These are phyloP conservation scores for Octomys mimax DNA, from an alignment of 2,797 vertebrate species.

Conservation along the genomic window DNA sequence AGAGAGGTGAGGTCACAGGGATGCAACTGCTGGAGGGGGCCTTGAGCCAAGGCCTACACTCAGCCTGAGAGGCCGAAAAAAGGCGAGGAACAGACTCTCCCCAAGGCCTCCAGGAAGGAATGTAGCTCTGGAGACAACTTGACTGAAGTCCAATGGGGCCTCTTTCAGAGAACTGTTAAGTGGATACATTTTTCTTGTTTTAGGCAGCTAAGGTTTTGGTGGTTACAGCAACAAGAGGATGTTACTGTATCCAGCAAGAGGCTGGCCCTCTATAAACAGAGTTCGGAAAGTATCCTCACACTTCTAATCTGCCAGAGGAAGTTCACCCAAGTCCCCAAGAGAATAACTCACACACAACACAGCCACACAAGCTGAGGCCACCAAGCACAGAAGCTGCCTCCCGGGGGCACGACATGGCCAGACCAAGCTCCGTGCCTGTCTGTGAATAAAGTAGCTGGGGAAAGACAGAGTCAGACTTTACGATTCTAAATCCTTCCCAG, in stretches of 20 bases:
- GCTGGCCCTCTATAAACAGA: background rate
- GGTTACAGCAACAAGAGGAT: background rate
- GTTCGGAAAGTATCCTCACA: background rate
- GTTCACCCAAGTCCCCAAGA: background rate
- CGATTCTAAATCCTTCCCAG: background rate
- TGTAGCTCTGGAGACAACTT: too few relatives aligned
- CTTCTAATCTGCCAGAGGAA: background rate
- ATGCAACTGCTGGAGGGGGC: background rate
- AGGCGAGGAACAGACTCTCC: background rate
- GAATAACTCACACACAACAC: accelerated
- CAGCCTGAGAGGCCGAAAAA: background rate
- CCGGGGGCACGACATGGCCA: background rate
- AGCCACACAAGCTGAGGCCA: background rate
- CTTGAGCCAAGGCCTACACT: background rate
- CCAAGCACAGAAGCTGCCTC: background rate
- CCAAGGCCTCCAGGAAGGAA: background rate
- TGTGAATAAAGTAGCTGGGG: background rate
- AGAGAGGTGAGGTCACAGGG: background rate
- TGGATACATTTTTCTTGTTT: background rate
- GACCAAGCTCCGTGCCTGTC: background rate
- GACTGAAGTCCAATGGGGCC: background rate
- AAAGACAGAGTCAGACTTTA: background rate
- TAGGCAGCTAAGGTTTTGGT: background rate
- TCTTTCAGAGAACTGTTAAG: background rate
- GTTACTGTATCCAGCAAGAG: background rate